Base-by-base conservation (phyloP, 2,888 invertebrate genomes). In the Philopedon plagiatum region DNA sequence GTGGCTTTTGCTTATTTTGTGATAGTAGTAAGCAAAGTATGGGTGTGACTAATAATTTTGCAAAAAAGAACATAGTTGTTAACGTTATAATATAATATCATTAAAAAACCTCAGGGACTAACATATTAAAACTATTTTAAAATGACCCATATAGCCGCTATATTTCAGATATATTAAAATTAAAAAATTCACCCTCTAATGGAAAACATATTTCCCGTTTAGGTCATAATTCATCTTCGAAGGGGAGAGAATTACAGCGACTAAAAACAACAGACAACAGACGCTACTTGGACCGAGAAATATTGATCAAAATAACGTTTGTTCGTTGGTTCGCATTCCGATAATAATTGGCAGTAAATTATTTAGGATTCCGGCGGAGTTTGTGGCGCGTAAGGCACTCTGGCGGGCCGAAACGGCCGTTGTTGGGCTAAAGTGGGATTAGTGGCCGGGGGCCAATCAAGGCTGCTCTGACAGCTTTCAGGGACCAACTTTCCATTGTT, bases 391-490 rank as follows among this genome's bases (percentile, higher is more conserved):
- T 77, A 77, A 78, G 79, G 78, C 78, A 76, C 77, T 78, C 67
- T 66, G 78, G 75, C 74, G 77, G 82, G 86, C 86, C 87, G 87
- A 87, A 88, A 88, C 89, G 89, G 88, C 88, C 88, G 89, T 87
- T 63, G 63, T 88, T 87, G 83, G 90, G 90, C 89, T 90, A 89
- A 90, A 89, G 88, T 87, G 88, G 90, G 90, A 90, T 90, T 90
- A 90, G 89, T 88, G 87, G 89, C 89, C 89, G 89, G 88, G 89
- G 89, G 90, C 90, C 90, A 90, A 90, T 90, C 90, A 90, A 90
- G 90, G 81, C 82, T 73, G 78, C 76, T 80, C 34, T 66, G 71
- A 65, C 66, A 66, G 66, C 65, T 65, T 37, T 39, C 74, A 76
- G 78, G 77, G 78, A 77, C 51, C 62, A 51, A 49, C 51, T 58